phyloP scores from a whole-genome alignment of 2,888 invertebrate genomes.

The Crioceris asparagi region DNA sequence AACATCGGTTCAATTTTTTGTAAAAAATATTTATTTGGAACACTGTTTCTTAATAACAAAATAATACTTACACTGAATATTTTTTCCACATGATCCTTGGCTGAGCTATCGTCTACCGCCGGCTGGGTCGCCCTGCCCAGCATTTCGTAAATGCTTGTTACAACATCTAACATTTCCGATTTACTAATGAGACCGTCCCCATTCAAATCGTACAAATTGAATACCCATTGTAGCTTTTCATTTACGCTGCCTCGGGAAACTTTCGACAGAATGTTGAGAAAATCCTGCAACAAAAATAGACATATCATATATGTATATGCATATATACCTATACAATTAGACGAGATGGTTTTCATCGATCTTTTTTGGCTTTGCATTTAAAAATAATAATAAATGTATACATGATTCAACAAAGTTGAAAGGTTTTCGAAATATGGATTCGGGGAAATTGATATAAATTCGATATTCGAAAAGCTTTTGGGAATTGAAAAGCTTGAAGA shows the following conservation, averaged over 20 bases:
- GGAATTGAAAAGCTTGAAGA: no score
- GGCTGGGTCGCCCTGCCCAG: slow-evolving; percentile 70
- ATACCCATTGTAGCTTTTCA: slow-evolving; percentile 83
- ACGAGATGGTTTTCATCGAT: no score
- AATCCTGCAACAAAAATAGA: slow-evolving; percentile 52
- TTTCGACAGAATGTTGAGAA: slow-evolving; percentile 71
- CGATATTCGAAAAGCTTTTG: no score
- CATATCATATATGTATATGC: background rate
- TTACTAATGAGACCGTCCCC: slow-evolving; percentile 78
- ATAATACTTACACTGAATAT: no score
- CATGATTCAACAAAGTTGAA: no score
- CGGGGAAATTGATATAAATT: no score
- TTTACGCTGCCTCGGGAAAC: slow-evolving; percentile 74
- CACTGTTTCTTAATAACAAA: slow-evolving; percentile 69
- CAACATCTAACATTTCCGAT: slow-evolving; percentile 75
- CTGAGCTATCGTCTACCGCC: slow-evolving; percentile 57
- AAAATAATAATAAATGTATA: no score
- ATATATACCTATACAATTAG: slow-evolving; percentile 1
- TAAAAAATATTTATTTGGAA: slow-evolving; percentile 70
- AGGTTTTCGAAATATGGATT: no score
- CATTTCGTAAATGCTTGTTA: slow-evolving; percentile 77
- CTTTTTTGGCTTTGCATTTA: no score
- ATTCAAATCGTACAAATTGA: slow-evolving; percentile 77
- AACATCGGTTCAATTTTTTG: no score
- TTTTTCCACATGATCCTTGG: slow-evolving; percentile 77